Base-by-base conservation (phyloP, 2,888 invertebrate genomes). In the Fabriciana adippe region DNA sequence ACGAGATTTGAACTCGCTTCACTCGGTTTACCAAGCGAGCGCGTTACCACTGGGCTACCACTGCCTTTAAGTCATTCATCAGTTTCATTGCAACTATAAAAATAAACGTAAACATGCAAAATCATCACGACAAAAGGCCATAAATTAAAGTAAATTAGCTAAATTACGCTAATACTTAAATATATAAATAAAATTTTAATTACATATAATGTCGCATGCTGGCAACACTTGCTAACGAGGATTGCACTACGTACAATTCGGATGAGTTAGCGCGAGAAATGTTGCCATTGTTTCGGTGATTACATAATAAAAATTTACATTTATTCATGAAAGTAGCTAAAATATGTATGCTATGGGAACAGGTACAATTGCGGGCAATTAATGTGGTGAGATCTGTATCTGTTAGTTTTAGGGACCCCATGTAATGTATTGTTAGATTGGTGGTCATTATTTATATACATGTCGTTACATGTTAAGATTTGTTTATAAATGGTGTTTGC, bases 231-330 rank as follows among this genome's bases (percentile, higher is more conserved):
- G 45, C 45, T 64, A 68, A 68, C 51, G 59, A 56, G 64, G 31
- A 8, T 15, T 18, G 60, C 47, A 56, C 35, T 4, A 15, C 45
- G 55, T 63, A 66, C 66, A 54, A 64, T 41, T 47, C 50, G 14
- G 50, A 71, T 71, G 71, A 71, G 64, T 69, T 67, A 71, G 69
- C 48, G 50, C 68, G 68, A 54, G 65, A 68, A 66, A 66, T 62
- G 57, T 64, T 55, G 54, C 63, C 66, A 72, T 72, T 71, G 69
- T 72, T 71, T 69, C 65, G 61, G 59, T 57, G 68, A 69, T 70
- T 48, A 67, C 68, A 68, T 69, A 64, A 69, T 66, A 67, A 71
- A 71, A 63, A 61, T 55, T 61, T 61, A 56, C 41, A 56, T 55
- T 65, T 64, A 66, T 63, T 62, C 66, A 66, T 66, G 70, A 68